Conservation (phyloP, 2,797 vertebrate genomes). For the Pogonophryne albipinna region DNA sequence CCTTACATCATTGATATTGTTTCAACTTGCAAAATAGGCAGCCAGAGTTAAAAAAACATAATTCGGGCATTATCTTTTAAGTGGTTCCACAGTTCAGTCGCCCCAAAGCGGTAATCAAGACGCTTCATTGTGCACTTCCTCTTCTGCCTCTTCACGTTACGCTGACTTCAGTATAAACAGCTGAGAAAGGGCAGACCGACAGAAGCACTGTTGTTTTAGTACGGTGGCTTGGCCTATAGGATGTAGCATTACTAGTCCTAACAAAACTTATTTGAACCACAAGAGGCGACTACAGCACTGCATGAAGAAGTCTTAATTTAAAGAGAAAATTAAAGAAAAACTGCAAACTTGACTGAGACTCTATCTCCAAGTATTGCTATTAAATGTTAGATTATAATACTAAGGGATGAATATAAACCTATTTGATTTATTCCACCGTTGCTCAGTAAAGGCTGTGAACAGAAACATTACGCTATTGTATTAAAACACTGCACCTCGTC, state of each 20-base stretch:
- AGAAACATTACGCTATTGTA: conserved; percentile 36
- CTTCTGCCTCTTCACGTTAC: conserved; percentile 77
- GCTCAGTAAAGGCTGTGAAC: conserved; percentile 37
- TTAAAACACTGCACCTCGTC: conserved; percentile 46
- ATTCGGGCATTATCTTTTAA: conserved; percentile 86
- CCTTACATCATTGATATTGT: conserved; percentile 91
- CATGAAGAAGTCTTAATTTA: neutral
- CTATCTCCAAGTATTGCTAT: conserved; percentile 6
- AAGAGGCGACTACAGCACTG: neutral
- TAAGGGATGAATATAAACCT: conserved; percentile 7
- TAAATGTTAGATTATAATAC: conserved; percentile 7
- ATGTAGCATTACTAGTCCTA: neutral
- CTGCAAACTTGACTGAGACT: too few relatives aligned
- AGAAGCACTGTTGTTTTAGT: conserved; percentile 50
- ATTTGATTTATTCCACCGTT: neutral
- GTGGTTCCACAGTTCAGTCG: conserved; percentile 82
- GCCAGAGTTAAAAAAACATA: conserved; percentile 85
- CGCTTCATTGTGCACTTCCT: conserved; percentile 80
- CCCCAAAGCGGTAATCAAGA: conserved; percentile 84
- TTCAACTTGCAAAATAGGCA: conserved; percentile 80
- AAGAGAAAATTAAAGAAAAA: too few relatives aligned
- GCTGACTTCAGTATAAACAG: conserved; percentile 81
- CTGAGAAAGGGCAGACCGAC: conserved; percentile 45
- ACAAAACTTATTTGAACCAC: conserved; percentile 20
- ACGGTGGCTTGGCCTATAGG: neutral